Base-by-base conservation (phyloP, 2,113 vertebrate genomes). In the Petromus typicus region DNA sequence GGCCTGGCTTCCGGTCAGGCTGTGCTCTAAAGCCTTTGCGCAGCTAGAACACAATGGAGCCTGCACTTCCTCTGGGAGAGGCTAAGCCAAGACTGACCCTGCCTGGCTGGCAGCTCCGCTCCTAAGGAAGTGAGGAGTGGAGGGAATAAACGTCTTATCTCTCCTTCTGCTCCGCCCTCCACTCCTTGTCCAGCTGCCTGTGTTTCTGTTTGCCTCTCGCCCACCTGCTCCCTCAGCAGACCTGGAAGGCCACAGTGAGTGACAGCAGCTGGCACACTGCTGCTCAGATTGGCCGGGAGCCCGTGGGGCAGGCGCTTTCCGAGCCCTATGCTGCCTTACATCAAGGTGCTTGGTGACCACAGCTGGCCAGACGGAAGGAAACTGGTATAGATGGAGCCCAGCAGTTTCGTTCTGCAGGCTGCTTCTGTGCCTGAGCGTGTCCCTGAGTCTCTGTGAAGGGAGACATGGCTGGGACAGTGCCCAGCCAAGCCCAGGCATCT, bases 51-150 rank as follows among this genome's bases (percentile, higher is more conserved):
- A 34, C 43, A 73, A 80, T 94, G 83, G 88, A 92, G 16, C 93
- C 96, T 67, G 14, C 57, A 2, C 37, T 97, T 97, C 48, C 48
- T 51, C 40, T 11, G 4, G 34, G 23, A 34, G 82, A 96, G 23
- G 64, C 71, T 82, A 95, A 96, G 88, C 88, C 90, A 61, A 96
- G 96, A 69, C 95, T 97, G 97, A 93, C 71, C 85, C 56, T 97
- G 97, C 91, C 76, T 37, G 8, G 89, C 95, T 97, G 95, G 94
- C 89, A 88, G 69, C 64, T 97, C 93, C 73, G 63, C 61, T 81
- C n/a, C n/a, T n/a, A n/a, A n/a, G n/a, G n/a, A 98, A 97, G 97
- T 96, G 85, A 96, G 91, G 93, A 93, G 57, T 66, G 96, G 12
- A 64, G 97, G 97, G 96, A 98, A 75, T 92, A 95, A 80, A 76